A percentile compares a stretch with the other conserved stretches of the same genome.
Conservation (phyloP, 2,888 invertebrate species). For the Timandra comae region DNA sequence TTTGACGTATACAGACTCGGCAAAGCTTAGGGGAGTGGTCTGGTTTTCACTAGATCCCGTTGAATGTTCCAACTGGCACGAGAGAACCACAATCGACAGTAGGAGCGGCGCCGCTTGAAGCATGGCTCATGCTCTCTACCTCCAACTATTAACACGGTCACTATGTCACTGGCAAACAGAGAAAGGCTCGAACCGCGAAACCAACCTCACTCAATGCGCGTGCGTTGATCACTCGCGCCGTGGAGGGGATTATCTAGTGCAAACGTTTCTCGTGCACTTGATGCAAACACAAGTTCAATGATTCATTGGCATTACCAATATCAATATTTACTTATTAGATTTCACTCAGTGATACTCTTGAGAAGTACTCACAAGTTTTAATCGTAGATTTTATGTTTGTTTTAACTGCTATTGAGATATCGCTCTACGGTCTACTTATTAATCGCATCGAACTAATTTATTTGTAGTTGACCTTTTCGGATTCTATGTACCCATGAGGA, state of each 20-base stretch:
- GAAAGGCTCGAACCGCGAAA: constrained; percentile 58
- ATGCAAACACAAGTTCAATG: constrained; percentile 31
- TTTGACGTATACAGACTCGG: constrained; percentile 58
- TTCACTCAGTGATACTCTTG: no score
- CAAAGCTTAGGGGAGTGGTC: constrained; percentile 47
- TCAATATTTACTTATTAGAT: no score
- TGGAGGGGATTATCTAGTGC: constrained; percentile 62
- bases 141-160: constrained; percentile 58
- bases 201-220: constrained; percentile 28
- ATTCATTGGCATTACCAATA: no score
- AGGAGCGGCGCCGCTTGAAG: constrained; percentile 33
- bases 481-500: no score
- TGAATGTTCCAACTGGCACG: constrained; percentile 26
- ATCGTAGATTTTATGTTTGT: no score
- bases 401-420: no score
- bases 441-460: no score
- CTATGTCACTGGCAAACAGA: constrained; percentile 65
- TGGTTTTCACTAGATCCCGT: no score
- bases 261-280: constrained; percentile 38
- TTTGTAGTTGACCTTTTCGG: no score
- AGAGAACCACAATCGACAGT: constrained; percentile 36
- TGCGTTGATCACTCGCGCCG: no score
- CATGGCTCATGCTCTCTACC: constrained; percentile 52
- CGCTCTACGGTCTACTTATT: no score
- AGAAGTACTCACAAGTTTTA: no score